Conservation (phyloP, 2,888 invertebrate species). For the Dorcus hopei region DNA sequence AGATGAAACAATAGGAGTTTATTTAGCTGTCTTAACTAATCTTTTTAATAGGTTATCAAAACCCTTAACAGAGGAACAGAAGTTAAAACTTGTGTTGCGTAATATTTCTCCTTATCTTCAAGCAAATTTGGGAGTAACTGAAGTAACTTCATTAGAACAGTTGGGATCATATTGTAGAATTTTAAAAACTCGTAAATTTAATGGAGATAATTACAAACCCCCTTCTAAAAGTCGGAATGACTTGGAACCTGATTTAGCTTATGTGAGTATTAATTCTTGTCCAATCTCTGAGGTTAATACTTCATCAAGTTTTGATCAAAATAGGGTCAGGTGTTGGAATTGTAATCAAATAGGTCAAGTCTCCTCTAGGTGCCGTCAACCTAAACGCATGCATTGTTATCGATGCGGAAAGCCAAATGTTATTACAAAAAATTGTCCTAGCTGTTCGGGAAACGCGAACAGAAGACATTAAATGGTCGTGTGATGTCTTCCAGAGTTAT, state of each 20-base stretch:
- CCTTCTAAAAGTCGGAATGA: not conserved
- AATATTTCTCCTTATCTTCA: slow-evolving; percentile 13
- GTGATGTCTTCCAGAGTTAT: not conserved
- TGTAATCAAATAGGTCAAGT: slow-evolving; percentile 5
- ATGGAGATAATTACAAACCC: slow-evolving; percentile 3
- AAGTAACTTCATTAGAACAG: slow-evolving; percentile 3
- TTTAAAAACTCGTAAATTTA: too few relatives aligned
- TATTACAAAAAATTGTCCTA: not conserved
- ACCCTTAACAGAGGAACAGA: not conserved
- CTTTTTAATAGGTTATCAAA: slow-evolving; percentile 12
- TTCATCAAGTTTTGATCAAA: not conserved
- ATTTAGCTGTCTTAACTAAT: slow-evolving; percentile 14
- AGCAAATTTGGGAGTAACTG: not conserved
- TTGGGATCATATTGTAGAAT: slow-evolving; percentile 3
- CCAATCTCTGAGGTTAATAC: not conserved
- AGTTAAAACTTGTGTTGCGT: slow-evolving; percentile 4
- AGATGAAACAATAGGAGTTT: slow-evolving; percentile 17
- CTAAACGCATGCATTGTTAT: not conserved
- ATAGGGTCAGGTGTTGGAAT: slow-evolving; percentile 7
- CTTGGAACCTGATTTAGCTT: slow-evolving; percentile 11
- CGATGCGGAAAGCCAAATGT: slow-evolving; percentile 3
- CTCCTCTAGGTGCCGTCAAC: not conserved
- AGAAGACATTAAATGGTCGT: not conserved
- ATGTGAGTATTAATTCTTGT: not conserved
- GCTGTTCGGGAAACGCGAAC: slow-evolving; percentile 9